phyloP scores from a whole-genome alignment of 2,797 vertebrate species.

The Mormyrus hasselquistii region DNA sequence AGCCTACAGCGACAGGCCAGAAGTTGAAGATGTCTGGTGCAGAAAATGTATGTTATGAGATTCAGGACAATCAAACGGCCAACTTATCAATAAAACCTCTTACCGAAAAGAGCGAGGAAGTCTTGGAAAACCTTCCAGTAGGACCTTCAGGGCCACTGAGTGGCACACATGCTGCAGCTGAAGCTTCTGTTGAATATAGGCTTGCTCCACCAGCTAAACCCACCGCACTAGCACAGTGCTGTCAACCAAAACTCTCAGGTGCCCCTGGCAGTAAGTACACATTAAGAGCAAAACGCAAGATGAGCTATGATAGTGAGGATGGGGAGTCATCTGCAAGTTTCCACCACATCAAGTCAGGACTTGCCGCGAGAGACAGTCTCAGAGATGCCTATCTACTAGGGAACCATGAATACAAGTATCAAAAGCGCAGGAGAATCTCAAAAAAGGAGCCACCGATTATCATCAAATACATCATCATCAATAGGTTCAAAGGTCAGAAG shows the following conservation, averaged over 20 bases:
- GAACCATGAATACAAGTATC: constrained; percentile 61
- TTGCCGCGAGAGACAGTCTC: constrained; percentile 51
- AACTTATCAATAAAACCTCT: constrained; percentile 35
- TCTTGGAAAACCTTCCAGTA: constrained; percentile 22
- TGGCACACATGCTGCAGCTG: constrained; percentile 25
- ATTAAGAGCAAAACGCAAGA: constrained; percentile 86
- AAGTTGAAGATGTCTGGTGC: constrained; percentile 47
- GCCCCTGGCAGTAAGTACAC: constrained; percentile 92
- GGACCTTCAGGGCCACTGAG: constrained; percentile 28
- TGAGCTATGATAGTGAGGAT: constrained; percentile 76
- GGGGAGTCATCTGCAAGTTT: constrained; percentile 65
- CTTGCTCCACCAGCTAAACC: constrained; percentile 48
- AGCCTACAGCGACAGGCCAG: constrained; percentile 52
- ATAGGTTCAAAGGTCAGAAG: constrained; percentile 96
- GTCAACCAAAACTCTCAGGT: constrained; percentile 58
- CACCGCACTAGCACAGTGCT: constrained; percentile 40
- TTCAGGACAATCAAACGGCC: constrained; percentile 50
- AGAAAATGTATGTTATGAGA: constrained; percentile 64
- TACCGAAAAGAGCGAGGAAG: constrained; percentile 33
- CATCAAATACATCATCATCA: constrained; percentile 99
- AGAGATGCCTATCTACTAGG: constrained; percentile 41
- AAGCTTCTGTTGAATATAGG: constrained; percentile 34
- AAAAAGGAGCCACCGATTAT: constrained; percentile 91
- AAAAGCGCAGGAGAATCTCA: constrained; percentile 78
- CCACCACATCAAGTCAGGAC: constrained; percentile 66